phyloP scores from a whole-genome alignment of 1,140 invertebrate species.

The Lordiphosa stackelbergi region DNA sequence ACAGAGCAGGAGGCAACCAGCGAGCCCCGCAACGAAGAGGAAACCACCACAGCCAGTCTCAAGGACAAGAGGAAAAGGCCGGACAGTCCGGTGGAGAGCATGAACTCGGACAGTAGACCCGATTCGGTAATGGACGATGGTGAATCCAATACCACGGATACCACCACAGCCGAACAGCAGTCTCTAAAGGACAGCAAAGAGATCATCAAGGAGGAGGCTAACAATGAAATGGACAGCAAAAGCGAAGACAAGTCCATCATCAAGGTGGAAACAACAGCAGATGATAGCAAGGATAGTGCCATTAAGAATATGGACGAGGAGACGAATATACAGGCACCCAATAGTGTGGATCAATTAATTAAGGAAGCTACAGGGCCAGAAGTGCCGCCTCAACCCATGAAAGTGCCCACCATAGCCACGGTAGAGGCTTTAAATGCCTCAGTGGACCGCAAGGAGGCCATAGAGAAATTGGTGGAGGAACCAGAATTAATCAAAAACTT shows the following conservation, averaged over 20 bases:
- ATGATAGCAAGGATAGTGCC: constrained; percentile 64
- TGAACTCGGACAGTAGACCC: constrained; percentile 85
- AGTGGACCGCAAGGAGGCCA: constrained; percentile 62
- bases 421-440: constrained; percentile 71
- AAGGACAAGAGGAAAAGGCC: constrained; percentile 85
- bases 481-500: constrained; percentile 74
- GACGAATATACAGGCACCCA: constrained; percentile 71
- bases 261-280: constrained; percentile 45
- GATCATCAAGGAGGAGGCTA: constrained; percentile 68
- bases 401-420: constrained; percentile 69
- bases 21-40: constrained; percentile 24
- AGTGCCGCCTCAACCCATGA: constrained; percentile 49
- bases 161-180: constrained; percentile 68
- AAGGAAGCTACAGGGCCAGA: constrained; percentile 29
- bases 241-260: constrained; percentile 53
- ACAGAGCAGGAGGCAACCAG: constrained; percentile 60
- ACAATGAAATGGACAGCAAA: constrained; percentile 54
- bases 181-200: constrained; percentile 80
- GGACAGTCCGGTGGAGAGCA: constrained; percentile 87
- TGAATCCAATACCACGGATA: constrained; percentile 79
- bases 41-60: constrained; percentile 70
- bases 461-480: constrained; percentile 70
- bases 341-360: constrained; percentile 33
- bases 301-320: constrained; percentile 76
- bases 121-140: constrained; percentile 87